Base-by-base conservation (phyloP, 2,113 vertebrate species). In the Trinectes maculatus region DNA sequence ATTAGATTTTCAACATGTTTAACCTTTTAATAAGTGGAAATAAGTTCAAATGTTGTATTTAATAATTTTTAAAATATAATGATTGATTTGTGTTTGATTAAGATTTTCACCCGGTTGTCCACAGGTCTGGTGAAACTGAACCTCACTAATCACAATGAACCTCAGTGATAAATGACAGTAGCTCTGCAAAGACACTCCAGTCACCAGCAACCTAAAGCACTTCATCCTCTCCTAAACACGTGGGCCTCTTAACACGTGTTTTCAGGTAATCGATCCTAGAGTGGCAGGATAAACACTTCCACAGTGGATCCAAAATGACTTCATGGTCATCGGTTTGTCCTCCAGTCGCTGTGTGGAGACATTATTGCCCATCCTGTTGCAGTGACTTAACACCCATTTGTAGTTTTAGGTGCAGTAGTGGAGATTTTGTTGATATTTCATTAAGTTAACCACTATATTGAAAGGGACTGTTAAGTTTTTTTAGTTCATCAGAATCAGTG, bases 381-480 rank as follows among this genome's bases (percentile, higher is more conserved):
- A 26, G 51, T 51, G 53, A 65, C 60, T 63, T 61, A 13, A 70
- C 57, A 65, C 49, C 7, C 63, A 74, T 63, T 24, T 75, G 39
- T 56, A 34, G 66, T 42, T 82, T 82, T 70, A 74, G 51, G 4
- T 37, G 44, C 52, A 46, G 42, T 40, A 3, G 36, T 34, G 28
- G 36, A 65, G 43, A 75, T 80, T 77, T 64, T 80, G 22, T 51
- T 77, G 34, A n/a, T 62, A 26, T 76, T 76, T 81, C 40, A 71
- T 63, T 37, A 79, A 49, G 55, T 43, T 62, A 60, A 44, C 40
- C 31, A 77, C 60, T 76, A 58, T 64, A 57, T 43, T 63, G n/a
- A 80, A 78, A 88, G 64, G 79, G 63, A 80, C 22, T 56, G n/a
- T 68, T 83, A 79, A 48, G 54, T 11, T 71, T 82, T n/a, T 21